Conservation (phyloP, 1,140 invertebrate genomes). For the Stegodyphus mimosarum region DNA sequence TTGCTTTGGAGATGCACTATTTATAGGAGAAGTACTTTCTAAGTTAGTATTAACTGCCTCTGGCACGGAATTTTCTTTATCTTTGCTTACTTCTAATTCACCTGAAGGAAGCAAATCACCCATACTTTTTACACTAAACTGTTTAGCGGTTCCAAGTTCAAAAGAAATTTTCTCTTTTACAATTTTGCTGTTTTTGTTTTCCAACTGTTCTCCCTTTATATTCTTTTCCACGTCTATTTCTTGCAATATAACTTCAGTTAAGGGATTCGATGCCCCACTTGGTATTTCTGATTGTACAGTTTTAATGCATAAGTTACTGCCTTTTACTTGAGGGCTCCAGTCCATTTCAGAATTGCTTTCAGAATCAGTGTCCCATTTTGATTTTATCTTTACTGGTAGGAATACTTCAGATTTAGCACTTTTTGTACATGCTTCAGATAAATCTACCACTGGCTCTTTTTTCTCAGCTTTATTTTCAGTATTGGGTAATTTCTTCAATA, state of each 20-base stretch:
- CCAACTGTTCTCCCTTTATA: neutral
- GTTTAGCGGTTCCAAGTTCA: no score
- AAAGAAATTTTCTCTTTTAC: neutral
- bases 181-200: neutral
- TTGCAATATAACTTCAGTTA: no score
- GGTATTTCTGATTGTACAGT: neutral
- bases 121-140: neutral
- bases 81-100: neutral
- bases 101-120: neutral
- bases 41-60: neutral
- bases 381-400: conserved; percentile 41
- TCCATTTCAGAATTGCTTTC: conserved; percentile 37
- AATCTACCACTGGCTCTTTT: neutral
- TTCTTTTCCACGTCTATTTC: neutral
- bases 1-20: neutral
- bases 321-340: conserved; percentile 22
- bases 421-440: neutral
- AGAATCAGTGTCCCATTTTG: conserved; percentile 62
- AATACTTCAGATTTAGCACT: neutral
- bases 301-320: neutral
- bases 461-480: neutral
- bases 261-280: neutral
- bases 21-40: neutral
- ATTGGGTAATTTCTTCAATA: neutral
- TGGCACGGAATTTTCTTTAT: neutral